Evolutionary conservation across 1,140 invertebrate species (phyloP).

Genomic region (Drosophila setifemur): DNA sequence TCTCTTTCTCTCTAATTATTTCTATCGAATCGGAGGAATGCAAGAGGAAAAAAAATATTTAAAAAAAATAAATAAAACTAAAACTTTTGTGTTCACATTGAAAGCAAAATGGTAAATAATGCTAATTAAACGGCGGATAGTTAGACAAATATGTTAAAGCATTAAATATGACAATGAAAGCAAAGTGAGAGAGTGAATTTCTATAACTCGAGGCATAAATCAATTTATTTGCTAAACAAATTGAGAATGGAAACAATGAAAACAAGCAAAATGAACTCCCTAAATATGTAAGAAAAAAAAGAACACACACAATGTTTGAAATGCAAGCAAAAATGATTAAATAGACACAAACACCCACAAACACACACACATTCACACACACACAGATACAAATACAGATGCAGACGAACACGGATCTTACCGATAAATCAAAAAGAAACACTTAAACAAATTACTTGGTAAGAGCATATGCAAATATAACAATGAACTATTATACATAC

Average conservation of each 20-base stretch:
- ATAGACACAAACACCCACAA: not conserved
- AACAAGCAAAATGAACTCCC: conserved; percentile 32
- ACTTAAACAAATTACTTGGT: conserved; percentile 78
- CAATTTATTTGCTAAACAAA: conserved; percentile 65
- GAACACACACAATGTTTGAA: conserved; percentile 24
- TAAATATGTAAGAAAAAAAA: conserved; percentile 47
- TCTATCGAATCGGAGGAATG: conserved; percentile 25
- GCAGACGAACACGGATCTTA: conserved; percentile 32
- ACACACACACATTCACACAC: conserved; percentile 6
- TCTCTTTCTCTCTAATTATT: conserved; percentile 54
- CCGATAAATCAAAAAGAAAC: conserved; percentile 75
- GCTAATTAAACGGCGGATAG: conserved; percentile 69
- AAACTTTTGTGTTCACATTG: conserved; percentile 73
- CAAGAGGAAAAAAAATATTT: not conserved
- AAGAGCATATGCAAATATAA: conserved; percentile 77
- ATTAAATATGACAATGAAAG: conserved; percentile 59
- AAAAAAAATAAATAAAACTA: conserved; percentile 15
- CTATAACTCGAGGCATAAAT: conserved; percentile 67
- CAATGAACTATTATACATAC: conserved; percentile 80
- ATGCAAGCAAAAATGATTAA: conserved; percentile 11
- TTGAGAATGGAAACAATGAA: conserved; percentile 35
- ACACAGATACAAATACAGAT: conserved; percentile 23
- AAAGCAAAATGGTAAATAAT: conserved; percentile 53
- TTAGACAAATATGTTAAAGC: conserved; percentile 81
- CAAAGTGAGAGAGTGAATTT: conserved; percentile 36